Conservation (phyloP, 2,797 vertebrate species). For the Sarcoramphus papa region DNA sequence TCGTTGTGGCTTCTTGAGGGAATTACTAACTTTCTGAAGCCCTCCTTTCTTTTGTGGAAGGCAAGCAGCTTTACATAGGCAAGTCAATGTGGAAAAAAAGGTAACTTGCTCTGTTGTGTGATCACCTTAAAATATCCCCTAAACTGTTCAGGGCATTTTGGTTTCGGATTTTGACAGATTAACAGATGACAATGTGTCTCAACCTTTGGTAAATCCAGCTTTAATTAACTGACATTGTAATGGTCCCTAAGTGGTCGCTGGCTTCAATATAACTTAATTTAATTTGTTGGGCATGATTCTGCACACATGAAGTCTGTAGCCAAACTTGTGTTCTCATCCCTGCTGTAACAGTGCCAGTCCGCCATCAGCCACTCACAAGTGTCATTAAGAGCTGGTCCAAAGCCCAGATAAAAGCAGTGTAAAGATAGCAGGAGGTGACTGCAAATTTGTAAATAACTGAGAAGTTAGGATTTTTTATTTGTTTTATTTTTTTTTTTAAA, state of each 20-base stretch:
- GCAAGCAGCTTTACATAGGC: not conserved
- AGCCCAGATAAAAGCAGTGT: not conserved
- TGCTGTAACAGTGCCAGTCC: not conserved
- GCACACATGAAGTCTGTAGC: not conserved
- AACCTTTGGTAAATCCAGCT: not conserved
- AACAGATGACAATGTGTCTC: not conserved
- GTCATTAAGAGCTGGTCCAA: not conserved
- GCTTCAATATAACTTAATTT: not conserved
- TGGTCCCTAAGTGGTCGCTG: not conserved
- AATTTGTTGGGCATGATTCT: conserved; percentile 20
- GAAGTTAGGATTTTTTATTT: not conserved
- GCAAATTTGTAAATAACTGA: not conserved
- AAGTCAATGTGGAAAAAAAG: not conserved
- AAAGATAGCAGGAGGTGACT: not conserved
- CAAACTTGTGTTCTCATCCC: not conserved
- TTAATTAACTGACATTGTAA: not conserved
- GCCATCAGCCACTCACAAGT: not conserved
- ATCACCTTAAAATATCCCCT: not conserved
- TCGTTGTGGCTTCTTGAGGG: not conserved
- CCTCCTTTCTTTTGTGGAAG: not conserved
- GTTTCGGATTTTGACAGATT: not conserved
- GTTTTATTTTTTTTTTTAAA: not conserved
- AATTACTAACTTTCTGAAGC: not conserved
- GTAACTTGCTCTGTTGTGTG: not conserved
- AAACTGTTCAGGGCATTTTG: not conserved